Evolutionary conservation across 2,888 invertebrate species (phyloP).

Genomic region (Callyntrura sp.): DNA sequence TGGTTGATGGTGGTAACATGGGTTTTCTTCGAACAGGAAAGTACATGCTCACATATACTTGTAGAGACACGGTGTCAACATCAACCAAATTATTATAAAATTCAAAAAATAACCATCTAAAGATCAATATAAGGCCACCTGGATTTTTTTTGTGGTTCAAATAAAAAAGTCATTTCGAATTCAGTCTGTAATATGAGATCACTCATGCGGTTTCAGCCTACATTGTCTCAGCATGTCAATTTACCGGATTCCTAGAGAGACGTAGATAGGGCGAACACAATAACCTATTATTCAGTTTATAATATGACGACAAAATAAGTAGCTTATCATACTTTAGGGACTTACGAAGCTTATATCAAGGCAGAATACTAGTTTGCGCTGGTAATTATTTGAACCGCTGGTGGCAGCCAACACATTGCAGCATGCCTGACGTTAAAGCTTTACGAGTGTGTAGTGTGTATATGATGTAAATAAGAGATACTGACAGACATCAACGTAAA

Average conservation of each 20-base stretch:
- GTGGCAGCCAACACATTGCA: not conserved
- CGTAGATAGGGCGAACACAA: not conserved
- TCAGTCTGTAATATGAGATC: not conserved
- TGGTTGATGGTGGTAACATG: not conserved
- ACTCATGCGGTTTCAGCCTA: conserved; percentile 5
- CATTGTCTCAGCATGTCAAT: conserved; percentile 21
- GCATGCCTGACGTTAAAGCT: conserved; percentile 1
- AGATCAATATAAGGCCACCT: conserved; percentile 14
- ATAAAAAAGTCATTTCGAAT: conserved; percentile 24
- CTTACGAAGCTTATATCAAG: not conserved
- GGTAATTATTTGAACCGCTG: not conserved
- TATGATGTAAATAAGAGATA: not conserved
- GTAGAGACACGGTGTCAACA: not conserved
- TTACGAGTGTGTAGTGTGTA: not conserved
- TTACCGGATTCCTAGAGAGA: not conserved
- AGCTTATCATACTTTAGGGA: conserved; percentile 20
- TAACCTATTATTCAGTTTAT: not conserved
- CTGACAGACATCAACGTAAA: conserved; percentile 29
- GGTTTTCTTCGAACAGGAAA: not conserved
- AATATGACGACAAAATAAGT: not conserved
- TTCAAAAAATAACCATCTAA: not conserved
- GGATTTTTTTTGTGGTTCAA: not conserved
- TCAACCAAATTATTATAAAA: not conserved
- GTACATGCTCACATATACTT: not conserved
- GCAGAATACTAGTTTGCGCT: not conserved